phyloP scores from a whole-genome alignment of 2,113 vertebrate genomes.

The Neoarius graeffei region DNA sequence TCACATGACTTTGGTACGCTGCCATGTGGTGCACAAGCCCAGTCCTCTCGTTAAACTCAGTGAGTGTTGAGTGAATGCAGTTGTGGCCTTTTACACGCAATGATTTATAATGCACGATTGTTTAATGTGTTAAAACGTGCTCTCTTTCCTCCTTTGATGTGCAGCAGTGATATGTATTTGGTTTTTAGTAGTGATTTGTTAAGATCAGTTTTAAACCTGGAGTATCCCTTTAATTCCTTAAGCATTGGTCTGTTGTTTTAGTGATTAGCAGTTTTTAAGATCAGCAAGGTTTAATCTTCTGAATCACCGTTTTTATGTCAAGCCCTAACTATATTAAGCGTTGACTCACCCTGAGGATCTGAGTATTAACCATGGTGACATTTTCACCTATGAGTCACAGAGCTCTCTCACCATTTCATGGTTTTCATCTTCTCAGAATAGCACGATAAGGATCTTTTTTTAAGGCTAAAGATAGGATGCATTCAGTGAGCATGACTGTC shows the following conservation, averaged over 20 bases:
- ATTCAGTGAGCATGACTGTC: not conserved
- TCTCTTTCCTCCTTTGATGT: not conserved
- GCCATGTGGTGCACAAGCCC: not conserved
- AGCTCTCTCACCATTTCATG: not conserved
- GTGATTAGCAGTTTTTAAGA: not conserved
- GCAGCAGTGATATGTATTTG: not conserved
- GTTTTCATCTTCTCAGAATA: not conserved
- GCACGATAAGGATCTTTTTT: not conserved
- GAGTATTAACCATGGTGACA: not conserved
- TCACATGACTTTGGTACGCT: not conserved
- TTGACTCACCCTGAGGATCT: not conserved
- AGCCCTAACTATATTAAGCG: not conserved
- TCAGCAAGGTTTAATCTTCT: not conserved
- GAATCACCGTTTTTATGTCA: constrained; percentile 1
- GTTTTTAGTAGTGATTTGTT: not conserved
- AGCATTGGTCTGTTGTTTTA: not conserved
- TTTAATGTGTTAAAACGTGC: not conserved
- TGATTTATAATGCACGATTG: not conserved
- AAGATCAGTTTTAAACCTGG: not conserved
- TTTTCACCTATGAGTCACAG: not conserved
- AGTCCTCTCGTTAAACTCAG: not conserved
- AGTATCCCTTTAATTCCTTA: too few relatives aligned
- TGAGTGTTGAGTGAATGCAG: not conserved
- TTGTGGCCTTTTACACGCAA: not conserved
- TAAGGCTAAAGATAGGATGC: not conserved